phyloP scores from a whole-genome alignment of 1,140 invertebrate genomes.

The Lepidurus packardi region DNA sequence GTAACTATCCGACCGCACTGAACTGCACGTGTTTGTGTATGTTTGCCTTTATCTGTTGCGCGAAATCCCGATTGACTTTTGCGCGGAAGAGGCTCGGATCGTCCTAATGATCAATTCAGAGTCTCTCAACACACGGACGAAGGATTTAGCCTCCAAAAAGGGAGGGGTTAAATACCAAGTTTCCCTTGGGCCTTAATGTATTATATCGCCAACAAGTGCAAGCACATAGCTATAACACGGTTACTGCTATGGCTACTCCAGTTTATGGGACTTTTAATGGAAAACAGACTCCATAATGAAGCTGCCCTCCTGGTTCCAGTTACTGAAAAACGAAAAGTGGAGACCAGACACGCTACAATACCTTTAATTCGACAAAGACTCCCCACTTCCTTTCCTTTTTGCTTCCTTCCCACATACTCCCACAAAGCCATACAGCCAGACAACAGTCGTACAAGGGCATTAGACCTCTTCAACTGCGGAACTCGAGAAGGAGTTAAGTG shows the following conservation, averaged over 20 bases:
- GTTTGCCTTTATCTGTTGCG: no score
- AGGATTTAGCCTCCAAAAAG: not conserved
- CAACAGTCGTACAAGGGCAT: not conserved
- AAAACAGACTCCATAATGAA: constrained; percentile 15
- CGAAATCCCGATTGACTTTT: no score
- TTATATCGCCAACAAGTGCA: constrained; percentile 10
- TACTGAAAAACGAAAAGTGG: not conserved
- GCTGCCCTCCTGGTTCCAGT: not conserved
- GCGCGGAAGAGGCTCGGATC: no score
- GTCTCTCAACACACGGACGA: no score
- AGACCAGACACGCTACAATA: not conserved
- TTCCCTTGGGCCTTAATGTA: not conserved
- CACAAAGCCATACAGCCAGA: not conserved
- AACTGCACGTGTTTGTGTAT: no score
- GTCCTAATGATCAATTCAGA: no score
- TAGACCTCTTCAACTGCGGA: not conserved
- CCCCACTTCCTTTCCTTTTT: not conserved
- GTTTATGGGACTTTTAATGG: constrained; percentile 15
- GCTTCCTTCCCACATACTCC: not conserved
- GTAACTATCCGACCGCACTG: no score
- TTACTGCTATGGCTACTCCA: constrained; percentile 18
- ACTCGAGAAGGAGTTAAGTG: not conserved
- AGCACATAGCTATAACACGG: constrained; percentile 1
- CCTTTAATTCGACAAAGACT: constrained; percentile 16
- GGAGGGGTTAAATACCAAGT: not conserved